Base-by-base conservation (phyloP, 2,888 invertebrate species). In the Desoria tigrina region DNA sequence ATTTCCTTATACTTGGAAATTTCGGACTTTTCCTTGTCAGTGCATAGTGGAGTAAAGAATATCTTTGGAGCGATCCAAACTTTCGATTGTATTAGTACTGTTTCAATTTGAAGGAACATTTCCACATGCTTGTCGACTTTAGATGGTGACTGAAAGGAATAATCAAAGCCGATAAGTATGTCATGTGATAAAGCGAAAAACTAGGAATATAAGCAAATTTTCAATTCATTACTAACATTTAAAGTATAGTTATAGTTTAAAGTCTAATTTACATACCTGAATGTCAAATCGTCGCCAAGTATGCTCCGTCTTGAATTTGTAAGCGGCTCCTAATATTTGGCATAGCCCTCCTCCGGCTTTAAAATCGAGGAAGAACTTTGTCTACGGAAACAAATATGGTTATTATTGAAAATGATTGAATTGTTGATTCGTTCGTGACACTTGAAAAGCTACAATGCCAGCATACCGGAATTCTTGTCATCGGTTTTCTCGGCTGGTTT, bases 231-330 rank as follows among this genome's bases (percentile, higher is more conserved):
- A 39, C 39, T 11, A 39, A 49, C 7, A 24, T 23, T 23, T 14
- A 24, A 53, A 45, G 21, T 18, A 45, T 9, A 18, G 21, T 21
- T 21, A 45, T 16, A 45, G 16, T 45, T 45, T 45, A 11, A 39
- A 11, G 16, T 16, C 39, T 11, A 39, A 39, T 49, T 49, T 26
- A 84, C 87, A 87, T 80, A 90, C 88, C 81, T 90, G 90, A 82
- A 94, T 90, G 84, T 94, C 94, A 81, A 96, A 94, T 82, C 94
- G 87, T 79, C 94, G 87, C 88, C 93, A 96, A 81, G 93, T 90
- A 82, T 96, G 96, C 81, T 97, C 97, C 81, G 88, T 90, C 82
- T 95, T 94, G 84, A 93, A 96, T 79, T 92, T 92, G 85, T 90
- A 97, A 80, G 94, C 94, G 74, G 94, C 90, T 77, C 91, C 88